Conservation (phyloP, 2,888 invertebrate genomes). For the Drosophila anomelani region DNA sequence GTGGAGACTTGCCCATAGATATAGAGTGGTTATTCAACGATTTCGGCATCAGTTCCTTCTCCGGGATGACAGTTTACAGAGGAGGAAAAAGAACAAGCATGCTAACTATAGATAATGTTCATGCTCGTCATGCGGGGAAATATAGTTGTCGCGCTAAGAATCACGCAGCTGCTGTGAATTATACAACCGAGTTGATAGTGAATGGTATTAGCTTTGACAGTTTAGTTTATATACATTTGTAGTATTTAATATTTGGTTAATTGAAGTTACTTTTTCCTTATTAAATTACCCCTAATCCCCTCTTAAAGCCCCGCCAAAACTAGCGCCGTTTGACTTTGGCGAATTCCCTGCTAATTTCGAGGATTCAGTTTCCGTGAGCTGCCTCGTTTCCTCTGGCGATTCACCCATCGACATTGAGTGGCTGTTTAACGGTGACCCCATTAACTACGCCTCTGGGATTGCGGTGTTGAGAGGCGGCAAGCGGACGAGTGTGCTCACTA, state of each 20-base stretch:
- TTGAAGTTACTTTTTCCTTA: conserved; percentile 1
- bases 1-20: conserved; percentile 88
- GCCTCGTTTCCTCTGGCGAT: conserved; percentile 90
- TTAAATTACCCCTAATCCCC: conserved; percentile 36
- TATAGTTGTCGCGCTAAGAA: conserved; percentile 91
- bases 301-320: conserved; percentile 89
- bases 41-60: conserved; percentile 83
- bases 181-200: conserved; percentile 89
- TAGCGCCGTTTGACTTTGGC: conserved; percentile 91
- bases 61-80: conserved; percentile 86
- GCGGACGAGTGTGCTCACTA: conserved; percentile 87
- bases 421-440: conserved; percentile 86
- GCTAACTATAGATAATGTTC: conserved; percentile 88
- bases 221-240: background rate
- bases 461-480: conserved; percentile 87
- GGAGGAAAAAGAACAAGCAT: conserved; percentile 87
- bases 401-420: conserved; percentile 89
- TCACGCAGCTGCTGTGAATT: conserved; percentile 88
- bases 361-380: conserved; percentile 89
- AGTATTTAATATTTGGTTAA: conserved; percentile 11
- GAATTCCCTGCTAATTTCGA: conserved; percentile 89
- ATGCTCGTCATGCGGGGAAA: conserved; percentile 89
- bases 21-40: conserved; percentile 89
- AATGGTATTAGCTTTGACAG: conserved; percentile 82
- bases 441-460: conserved; percentile 85